phyloP scores from a whole-genome alignment of 2,797 vertebrate genomes.

The Xiphophorus birchmanni region DNA sequence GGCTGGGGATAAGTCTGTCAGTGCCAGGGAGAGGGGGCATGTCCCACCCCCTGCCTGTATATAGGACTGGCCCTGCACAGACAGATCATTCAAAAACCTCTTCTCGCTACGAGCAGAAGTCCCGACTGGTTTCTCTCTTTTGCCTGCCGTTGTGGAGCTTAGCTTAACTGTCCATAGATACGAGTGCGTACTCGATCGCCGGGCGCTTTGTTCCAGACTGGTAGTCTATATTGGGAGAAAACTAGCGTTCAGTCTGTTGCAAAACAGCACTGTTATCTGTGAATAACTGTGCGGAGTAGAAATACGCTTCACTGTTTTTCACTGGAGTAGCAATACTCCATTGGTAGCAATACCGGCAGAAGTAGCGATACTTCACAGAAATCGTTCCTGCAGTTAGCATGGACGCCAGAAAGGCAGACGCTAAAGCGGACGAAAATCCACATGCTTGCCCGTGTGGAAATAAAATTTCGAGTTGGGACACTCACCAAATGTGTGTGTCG shows the following conservation, averaged over 20 bases:
- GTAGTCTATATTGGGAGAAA: neutral
- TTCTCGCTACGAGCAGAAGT: neutral
- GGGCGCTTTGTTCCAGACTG: too few relatives aligned
- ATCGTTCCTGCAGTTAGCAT: neutral
- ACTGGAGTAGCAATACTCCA: neutral
- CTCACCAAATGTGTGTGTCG: neutral
- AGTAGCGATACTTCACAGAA: neutral
- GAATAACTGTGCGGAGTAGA: neutral
- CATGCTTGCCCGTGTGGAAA: neutral
- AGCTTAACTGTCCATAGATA: too few relatives aligned
- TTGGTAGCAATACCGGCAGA: neutral
- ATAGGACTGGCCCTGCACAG: too few relatives aligned
- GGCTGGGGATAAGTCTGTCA: too few relatives aligned
- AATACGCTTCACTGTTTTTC: neutral
- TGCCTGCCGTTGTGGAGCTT: too few relatives aligned
- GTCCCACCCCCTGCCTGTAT: too few relatives aligned
- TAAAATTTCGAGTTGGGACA: neutral
- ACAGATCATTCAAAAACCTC: too few relatives aligned
- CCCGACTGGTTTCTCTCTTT: neutral
- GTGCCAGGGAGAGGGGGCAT: too few relatives aligned
- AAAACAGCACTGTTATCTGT: neutral
- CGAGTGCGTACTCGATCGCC: too few relatives aligned
- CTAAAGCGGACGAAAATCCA: neutral
- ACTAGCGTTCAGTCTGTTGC: neutral
- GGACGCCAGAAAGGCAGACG: neutral